Evolutionary conservation across 2,113 vertebrate genomes (phyloP).

Genomic region (Podocnemis expansa): DNA sequence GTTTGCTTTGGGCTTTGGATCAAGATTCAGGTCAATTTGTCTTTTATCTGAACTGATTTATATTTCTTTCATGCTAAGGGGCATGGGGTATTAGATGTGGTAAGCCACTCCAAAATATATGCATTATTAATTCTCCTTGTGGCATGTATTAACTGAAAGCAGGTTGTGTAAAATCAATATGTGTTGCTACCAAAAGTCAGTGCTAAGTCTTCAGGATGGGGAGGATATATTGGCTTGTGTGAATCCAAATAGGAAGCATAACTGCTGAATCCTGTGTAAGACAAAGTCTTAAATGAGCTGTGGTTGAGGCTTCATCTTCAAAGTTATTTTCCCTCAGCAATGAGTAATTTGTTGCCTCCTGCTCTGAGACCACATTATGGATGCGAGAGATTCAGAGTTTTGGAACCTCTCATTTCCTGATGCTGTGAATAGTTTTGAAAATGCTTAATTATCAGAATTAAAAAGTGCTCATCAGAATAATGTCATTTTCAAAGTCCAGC

Average conservation of each 20-base stretch:
- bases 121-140: neutral
- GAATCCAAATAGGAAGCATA: neutral
- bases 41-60: neutral
- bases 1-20: neutral
- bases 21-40: neutral
- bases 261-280: neutral
- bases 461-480: neutral
- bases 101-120: rapidly evolving
- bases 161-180: neutral
- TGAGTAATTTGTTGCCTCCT: neutral
- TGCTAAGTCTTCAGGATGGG: neutral
- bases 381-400: neutral
- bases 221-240: neutral
- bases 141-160: neutral
- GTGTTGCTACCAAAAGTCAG: neutral
- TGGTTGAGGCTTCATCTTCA: neutral
- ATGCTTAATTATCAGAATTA: slow-evolving; percentile 30
- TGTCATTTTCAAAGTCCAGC: neutral
- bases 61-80: neutral
- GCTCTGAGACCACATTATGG: neutral
- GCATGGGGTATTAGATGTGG: neutral
- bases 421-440: slow-evolving; percentile 3
- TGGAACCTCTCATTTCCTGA: slow-evolving; percentile 1
- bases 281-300: neutral
- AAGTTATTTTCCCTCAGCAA: neutral